A percentile compares a stretch with the other conserved stretches of the same genome.
These are phyloP conservation scores for Ianthella basta DNA, from an alignment of 37 sponge, comb jelly and placozoan genomes.

Conservation along the genomic window DNA sequence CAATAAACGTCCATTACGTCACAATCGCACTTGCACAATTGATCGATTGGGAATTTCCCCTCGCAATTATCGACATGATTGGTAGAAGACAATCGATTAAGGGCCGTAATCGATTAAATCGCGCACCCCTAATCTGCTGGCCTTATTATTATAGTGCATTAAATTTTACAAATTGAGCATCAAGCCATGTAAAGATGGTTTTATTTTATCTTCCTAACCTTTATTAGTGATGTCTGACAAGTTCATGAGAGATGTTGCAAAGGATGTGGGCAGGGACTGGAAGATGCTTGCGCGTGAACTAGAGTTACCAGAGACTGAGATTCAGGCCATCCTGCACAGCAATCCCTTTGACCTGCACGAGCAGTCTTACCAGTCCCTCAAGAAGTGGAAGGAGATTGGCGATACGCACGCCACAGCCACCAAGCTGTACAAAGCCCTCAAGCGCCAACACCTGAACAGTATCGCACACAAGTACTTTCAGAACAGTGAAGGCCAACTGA, in stretches of 20 bases:
- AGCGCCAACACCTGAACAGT: constrained; percentile 53
- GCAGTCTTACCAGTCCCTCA: constrained; percentile 60
- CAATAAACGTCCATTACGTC: too few relatives aligned
- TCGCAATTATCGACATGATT: too few relatives aligned
- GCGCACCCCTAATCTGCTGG: too few relatives aligned
- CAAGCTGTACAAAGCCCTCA: constrained; percentile 51
- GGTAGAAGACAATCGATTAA: too few relatives aligned
- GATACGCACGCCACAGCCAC: constrained; percentile 53
- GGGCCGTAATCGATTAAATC: too few relatives aligned
- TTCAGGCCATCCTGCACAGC: constrained; percentile 46
- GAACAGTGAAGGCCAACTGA: background rate
- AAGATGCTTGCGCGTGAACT: constrained; percentile 70
- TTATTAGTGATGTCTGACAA: background rate
- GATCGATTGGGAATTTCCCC: too few relatives aligned
- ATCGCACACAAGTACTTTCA: constrained; percentile 72
- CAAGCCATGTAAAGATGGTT: too few relatives aligned
- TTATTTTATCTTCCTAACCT: background rate
- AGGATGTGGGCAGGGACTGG: constrained; percentile 57
- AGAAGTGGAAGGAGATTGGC: constrained; percentile 54
- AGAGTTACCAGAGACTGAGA: constrained; percentile 51
- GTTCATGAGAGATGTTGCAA: background rate
- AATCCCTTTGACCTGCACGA: constrained; percentile 57
- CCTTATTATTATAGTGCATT: too few relatives aligned
- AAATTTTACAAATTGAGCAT: too few relatives aligned
- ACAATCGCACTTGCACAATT: too few relatives aligned